Base-by-base conservation (phyloP, 23 tunicate species). In the Styela plicata region DNA sequence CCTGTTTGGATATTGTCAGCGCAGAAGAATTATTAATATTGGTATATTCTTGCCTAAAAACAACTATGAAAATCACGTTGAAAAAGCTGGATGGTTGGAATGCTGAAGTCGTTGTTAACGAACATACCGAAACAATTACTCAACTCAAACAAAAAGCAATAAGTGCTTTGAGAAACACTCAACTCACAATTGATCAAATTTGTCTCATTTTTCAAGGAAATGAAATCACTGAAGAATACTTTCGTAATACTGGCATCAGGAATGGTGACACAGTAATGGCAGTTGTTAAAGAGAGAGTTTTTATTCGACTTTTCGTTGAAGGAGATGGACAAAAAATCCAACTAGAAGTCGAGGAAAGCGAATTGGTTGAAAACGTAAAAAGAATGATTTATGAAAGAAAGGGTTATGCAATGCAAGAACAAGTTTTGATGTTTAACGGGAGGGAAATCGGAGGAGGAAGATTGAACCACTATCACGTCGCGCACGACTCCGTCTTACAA, bases 391-490 rank as follows among this genome's bases (percentile, higher is more conserved):
- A 27, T 16, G 71, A 67, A 21, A 67, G 21, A 22, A 67, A 28
- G 21, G 31, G 31, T 16, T 25, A 18, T 25, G 0, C 23, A n/a
- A 28, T 67, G 21, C 31, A 67, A 18, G 30, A 28, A 18, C 71
- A 67, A 28, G 31, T 25, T 25, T 29, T 67, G 31, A 25, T 67
- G 31, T 67, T 25, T 22, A 1, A 28, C 31, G 71, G 71, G 17
- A 27, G 13, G 71, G 71, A 67, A 67, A 67, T 67, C 71, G 31
- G 31, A 28, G 21, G 23, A 0, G 71, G 71, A 21, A 67, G 71
- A 28, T n/a, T 67, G 18, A 67, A 22, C 71, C 71, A 67, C 23
- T 29, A 18, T 29, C 1, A n/a, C 22, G 31, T 67, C 71, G 21
- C n/a, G 17, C 17, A 27, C 23, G 71, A n/a, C 30, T 1, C 0